These are phyloP conservation scores for Heterotis niloticus DNA, from an alignment of 2,113 vertebrate genomes.

Conservation along the genomic window DNA sequence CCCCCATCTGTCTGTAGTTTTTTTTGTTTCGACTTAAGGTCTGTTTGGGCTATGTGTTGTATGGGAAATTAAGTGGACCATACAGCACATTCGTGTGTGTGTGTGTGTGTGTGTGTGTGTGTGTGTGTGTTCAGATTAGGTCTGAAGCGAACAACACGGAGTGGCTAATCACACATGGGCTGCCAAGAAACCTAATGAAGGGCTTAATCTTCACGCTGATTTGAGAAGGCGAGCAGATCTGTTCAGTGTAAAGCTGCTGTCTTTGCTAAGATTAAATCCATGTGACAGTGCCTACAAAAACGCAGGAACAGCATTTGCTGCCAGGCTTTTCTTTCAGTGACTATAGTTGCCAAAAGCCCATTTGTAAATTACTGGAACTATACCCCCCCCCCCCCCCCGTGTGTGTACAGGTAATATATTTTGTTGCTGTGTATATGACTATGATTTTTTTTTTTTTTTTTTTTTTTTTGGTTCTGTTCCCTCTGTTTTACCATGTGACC, in stretches of 20 bases:
- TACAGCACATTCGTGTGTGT: not conserved
- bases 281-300: not conserved
- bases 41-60: not conserved
- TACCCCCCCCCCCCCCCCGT: too few relatives aligned
- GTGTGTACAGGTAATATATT: too few relatives aligned
- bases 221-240: not conserved
- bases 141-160: not conserved
- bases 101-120: not conserved
- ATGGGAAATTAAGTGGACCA: not conserved
- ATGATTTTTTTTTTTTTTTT: too few relatives aligned
- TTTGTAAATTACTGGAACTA: too few relatives aligned
- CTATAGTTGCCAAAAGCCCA: too few relatives aligned
- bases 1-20: too few relatives aligned
- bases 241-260: not conserved
- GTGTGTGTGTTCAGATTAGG: not conserved
- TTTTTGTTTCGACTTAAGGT: too few relatives aligned
- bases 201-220: not conserved
- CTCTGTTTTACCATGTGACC: not conserved
- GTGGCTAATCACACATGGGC: not conserved
- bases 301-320: too few relatives aligned
- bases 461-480: too few relatives aligned
- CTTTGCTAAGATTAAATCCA: not conserved
- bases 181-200: not conserved
- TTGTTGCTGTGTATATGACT: too few relatives aligned
- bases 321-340: too few relatives aligned